Percentiles rank a stretch among this genome's conserved stretches.
Conservation (phyloP, 2,797 vertebrate species). For the Intellagama lesueurii region DNA sequence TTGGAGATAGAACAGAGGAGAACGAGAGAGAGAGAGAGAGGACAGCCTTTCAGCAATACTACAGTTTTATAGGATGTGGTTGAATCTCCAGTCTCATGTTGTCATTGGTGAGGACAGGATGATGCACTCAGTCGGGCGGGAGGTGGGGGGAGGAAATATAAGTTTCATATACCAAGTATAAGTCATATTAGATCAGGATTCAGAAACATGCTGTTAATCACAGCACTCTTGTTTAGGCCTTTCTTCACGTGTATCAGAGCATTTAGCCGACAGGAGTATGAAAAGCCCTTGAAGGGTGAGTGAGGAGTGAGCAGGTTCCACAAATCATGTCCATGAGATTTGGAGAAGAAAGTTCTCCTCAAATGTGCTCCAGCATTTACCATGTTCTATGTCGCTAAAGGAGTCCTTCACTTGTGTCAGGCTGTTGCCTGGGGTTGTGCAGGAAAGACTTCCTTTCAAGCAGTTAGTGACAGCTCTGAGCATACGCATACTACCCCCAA, state of each 20-base stretch:
- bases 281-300: slow-evolving; percentile 39
- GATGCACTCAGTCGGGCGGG: background rate
- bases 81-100: no score
- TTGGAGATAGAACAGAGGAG: no score
- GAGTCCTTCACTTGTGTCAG: slow-evolving; percentile 59
- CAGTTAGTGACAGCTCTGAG: slow-evolving; percentile 44
- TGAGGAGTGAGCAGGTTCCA: slow-evolving; percentile 51
- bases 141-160: background rate
- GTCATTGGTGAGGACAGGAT: no score
- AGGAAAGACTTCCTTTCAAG: slow-evolving; percentile 51
- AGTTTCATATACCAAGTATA: slow-evolving; percentile 4
- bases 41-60: no score
- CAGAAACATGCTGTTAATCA: background rate
- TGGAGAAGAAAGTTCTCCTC: slow-evolving; percentile 53
- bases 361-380: slow-evolving; percentile 54
- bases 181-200: background rate
- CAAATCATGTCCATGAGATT: slow-evolving; percentile 49
- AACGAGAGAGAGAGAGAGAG: no score
- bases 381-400: slow-evolving; percentile 42
- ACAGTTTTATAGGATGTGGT: no score
- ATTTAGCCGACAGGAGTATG: slow-evolving; percentile 35
- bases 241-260: no score
- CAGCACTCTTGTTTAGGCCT: background rate
- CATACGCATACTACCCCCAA: slow-evolving; percentile 49
- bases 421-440: slow-evolving; percentile 52